Evolutionary conservation across 2,797 vertebrate species (phyloP).

Genomic region (Telmatherina bonti): DNA sequence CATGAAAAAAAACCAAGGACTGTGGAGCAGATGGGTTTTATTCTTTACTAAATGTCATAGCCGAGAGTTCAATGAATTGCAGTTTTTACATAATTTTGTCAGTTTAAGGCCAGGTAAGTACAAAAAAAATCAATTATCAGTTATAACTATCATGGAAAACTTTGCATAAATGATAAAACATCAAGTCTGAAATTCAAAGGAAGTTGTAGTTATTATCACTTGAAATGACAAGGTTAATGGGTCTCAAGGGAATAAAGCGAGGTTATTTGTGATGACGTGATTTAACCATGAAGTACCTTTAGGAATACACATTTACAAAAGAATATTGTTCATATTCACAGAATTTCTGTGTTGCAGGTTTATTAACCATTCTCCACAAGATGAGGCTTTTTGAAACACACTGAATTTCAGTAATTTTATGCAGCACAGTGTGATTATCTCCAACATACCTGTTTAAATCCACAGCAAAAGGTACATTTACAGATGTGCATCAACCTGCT

Average conservation of each 20-base stretch:
- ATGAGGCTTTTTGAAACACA: conserved; percentile 1
- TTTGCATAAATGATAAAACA: not conserved
- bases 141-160: not conserved
- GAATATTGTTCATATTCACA: not conserved
- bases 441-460: conserved; percentile 17
- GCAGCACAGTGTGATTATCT: conserved; percentile 13
- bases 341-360: not conserved
- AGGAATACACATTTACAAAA: not conserved
- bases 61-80: not conserved
- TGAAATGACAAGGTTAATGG: not conserved
- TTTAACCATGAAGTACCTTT: not conserved
- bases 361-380: not conserved
- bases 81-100: conserved; percentile 7
- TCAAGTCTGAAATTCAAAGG: not conserved
- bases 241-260: not conserved
- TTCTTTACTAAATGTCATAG: conserved; percentile 3
- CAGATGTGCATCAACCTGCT: not conserved
- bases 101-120: not conserved
- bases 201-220: not conserved
- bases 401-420: conserved; percentile 15
- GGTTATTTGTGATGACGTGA: not conserved
- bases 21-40: not conserved
- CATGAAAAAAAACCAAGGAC: not conserved
- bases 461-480: conserved; percentile 30
- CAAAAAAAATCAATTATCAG: not conserved